Base-by-base conservation (phyloP, 2,797 vertebrate genomes). In the Mycteria americana region DNA sequence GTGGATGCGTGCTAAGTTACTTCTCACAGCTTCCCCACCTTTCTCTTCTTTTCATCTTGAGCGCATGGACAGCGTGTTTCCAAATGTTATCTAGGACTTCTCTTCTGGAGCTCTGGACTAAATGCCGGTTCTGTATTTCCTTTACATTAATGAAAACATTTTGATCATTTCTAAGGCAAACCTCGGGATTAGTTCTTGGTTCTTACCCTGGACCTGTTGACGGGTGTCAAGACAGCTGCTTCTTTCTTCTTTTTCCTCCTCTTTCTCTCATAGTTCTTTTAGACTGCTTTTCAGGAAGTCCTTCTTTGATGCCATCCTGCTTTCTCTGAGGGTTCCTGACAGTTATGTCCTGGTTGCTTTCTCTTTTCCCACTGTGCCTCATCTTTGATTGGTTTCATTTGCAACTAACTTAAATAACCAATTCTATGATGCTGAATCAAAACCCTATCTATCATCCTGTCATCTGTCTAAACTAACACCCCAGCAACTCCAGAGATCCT, bases 331-430 rank as follows among this genome's bases (percentile, higher is more conserved):
- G n/a, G 7, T 48, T 92, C 72, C 51, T 81, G 31, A 39, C 30
- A 72, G 24, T 39, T 39, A 0, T 17, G 28, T 76, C 88, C 35
- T 86, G 54, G 27, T 64, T 79, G 39, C 51, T 78, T 86, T 95
- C 67, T 73, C 48, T 82, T 74, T 84, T 79, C 54, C 37, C 13
- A 30, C 28, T 10, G 19, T 43, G 70, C 21, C 46, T 95, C 64
- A 91, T 85, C 73, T 93, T 86, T 78, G 69, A 37, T 78, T 79
- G 51, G 31, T 86, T 94, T 93, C n/a, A 69, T 86, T 91, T 93
- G 73, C 69, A 93, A 59, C 81, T 89, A 11, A 62, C 59, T 88
- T 87, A 60, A 85, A 82, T 81, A 93, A 85, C 16, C 15, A 23
- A 3, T 85, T 93, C 60, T 46, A 6, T 48, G 59, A 73, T 74